Base-by-base conservation (phyloP, 2,797 vertebrate genomes). In the Taeniopygia guttata region DNA sequence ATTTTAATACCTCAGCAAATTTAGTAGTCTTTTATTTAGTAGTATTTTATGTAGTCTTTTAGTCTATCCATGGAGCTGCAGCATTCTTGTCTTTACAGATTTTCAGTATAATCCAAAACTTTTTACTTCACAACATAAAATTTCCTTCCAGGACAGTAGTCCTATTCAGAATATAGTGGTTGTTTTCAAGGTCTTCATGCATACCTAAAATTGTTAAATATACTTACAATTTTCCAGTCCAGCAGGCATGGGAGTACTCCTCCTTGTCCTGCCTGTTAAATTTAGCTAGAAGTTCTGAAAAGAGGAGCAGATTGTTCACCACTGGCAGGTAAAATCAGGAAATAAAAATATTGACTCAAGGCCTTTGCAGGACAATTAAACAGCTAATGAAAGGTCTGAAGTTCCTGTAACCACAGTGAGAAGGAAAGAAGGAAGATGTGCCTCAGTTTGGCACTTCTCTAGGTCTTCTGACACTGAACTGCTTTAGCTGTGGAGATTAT, bases 301-400 rank as follows among this genome's bases (percentile, higher is more conserved):
- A 96, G 62, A 51, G 84, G 62, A 96, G 94, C 84, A 94, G 93
- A 96, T 95, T 94, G 46, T 94, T 97, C 82, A 95, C 87, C 91
- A 75, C 74, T 95, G 86, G 82, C 92, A 98, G 95, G 96, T 97
- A 92, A 97, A 97, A 96, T 96, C 80, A 95, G 97, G 97, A 97
- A 98, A 97, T 95, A 95, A 96, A 97, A 98, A 97, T 97, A 98
- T 97, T 98, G 97, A 98, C 95, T 97, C 46, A 91, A 95, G 95
- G 80, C 87, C 18, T 97, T 96, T 97, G 89, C 89, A 96, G 91
- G 95, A 96, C 94, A 97, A 97, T 98, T 97, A 96, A 97, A 96
- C 30, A 96, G 84, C 80, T 92, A 97, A 97, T 97, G 96, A 98
- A 97, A 97, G 96, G 95, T 73, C 62, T 94, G 81, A 73, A 96